These are phyloP conservation scores for Nannobrachium achirus DNA, from an alignment of 2,113 vertebrate species.

Conservation along the genomic window DNA sequence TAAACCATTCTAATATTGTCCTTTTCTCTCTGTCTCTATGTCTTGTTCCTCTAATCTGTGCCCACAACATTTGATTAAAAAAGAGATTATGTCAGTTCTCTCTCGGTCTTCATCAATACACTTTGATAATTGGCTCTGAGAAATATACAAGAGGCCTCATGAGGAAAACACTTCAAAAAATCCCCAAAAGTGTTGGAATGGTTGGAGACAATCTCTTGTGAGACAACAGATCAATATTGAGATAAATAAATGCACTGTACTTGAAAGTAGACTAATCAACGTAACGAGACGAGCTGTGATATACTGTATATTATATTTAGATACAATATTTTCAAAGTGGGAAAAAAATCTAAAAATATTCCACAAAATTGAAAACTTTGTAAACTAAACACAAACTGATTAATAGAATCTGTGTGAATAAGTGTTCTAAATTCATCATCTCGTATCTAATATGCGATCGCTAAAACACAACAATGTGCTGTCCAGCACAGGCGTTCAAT, in stretches of 20 bases:
- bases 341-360: too few relatives aligned
- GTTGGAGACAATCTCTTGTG: constrained; percentile 21
- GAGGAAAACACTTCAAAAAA: constrained; percentile 12
- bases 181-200: constrained; percentile 3
- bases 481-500: constrained; percentile 18
- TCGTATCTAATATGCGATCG: too few relatives aligned
- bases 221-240: constrained; percentile 32
- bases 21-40: constrained; percentile 8
- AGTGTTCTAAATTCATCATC: too few relatives aligned
- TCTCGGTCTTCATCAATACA: not conserved
- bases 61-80: too few relatives aligned
- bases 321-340: too few relatives aligned
- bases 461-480: not conserved
- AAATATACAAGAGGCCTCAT: not conserved
- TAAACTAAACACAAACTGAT: too few relatives aligned
- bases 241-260: constrained; percentile 45
- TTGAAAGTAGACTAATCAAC: constrained; percentile 37
- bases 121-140: constrained; percentile 12
- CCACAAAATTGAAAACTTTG: too few relatives aligned
- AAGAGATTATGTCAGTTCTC: too few relatives aligned
- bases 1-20: constrained; percentile 32
- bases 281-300: constrained; percentile 17
- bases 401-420: too few relatives aligned
- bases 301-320: too few relatives aligned
- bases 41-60: constrained; percentile 21